Evolutionary conservation across 2,113 vertebrate species (phyloP), one percentile per base, ranked within the genome.

Genomic region (Ctenomys sociabilis): DNA sequence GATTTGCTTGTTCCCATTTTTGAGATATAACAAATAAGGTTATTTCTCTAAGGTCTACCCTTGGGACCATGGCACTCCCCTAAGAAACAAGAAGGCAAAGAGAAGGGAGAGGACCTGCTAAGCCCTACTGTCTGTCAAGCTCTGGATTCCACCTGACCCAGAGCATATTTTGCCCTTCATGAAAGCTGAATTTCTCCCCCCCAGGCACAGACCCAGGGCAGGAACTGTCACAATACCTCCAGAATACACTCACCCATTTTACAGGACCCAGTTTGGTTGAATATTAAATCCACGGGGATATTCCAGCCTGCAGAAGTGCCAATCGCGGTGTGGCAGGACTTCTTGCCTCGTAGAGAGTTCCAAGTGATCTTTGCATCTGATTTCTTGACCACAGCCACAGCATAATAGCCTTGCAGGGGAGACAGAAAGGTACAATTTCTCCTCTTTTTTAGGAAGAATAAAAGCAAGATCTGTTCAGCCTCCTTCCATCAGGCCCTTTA

Each of bases 241-340:
- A 43, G 70, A 68, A 37, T 52, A 75, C 7, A 98, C 99, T 99
- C 95, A 99, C 99, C 97, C 0, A 99, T 98, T 75, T 99, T 94
- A 94, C 99, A 99, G 93, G 94, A 98, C 0, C 93, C 19, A 0
- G 95, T 99, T 0, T 24, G 11, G 30, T 97, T 97, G 95, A 98
- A 97, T 96, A 99, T 98, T 59, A 97, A 96, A 22, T 98, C 98
- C 98, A 99, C 98, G 82, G 99, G 99, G 43, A 99, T 73, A 94
- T 98, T 99, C 99, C 99, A 99, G 88, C 99, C 99, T n/a, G 99
- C 99, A 0, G 98, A 99, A 64, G 98, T 99, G 66, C 99, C 98
- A 0, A 99, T 26, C 0, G 98, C 99, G 0, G 99, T 99, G 97
- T 99, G 99, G 97, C 99, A 99, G 0, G 99, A 99, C 96, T 91